phyloP scores from a whole-genome alignment of 2,888 invertebrate species.

The Drepanosiphum platanoidis region DNA sequence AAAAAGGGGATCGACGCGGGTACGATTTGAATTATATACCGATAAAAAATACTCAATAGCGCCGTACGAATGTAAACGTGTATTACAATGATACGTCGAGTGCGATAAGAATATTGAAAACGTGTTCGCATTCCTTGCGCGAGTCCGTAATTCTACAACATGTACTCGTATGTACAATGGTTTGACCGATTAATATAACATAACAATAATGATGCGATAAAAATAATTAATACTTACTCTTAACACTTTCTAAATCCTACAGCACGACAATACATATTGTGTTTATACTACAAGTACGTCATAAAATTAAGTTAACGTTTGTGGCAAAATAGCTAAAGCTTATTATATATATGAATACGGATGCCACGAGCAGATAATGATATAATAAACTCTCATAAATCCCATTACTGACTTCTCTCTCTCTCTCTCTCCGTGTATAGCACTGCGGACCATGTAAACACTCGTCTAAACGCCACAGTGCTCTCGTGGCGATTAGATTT shows the following conservation, averaged over 20 bases:
- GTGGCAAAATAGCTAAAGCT: not conserved
- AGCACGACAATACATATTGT: not conserved
- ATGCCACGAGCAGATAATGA: not conserved
- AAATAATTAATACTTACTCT: not conserved
- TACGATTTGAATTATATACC: too few relatives aligned
- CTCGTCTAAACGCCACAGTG: not conserved
- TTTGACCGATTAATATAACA: not conserved
- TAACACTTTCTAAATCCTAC: constrained; percentile 3
- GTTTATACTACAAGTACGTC: not conserved
- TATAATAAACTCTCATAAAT: not conserved
- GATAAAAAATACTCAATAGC: too few relatives aligned
- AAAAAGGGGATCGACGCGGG: too few relatives aligned
- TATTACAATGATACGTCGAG: too few relatives aligned
- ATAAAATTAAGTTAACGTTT: not conserved
- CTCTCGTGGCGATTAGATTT: not conserved
- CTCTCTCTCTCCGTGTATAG: not conserved
- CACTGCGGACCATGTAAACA: not conserved
- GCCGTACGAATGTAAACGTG: too few relatives aligned
- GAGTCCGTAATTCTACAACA: not conserved
- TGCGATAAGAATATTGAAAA: too few relatives aligned
- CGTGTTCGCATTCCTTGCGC: not conserved
- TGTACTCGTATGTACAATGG: not conserved
- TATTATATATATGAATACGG: too few relatives aligned
- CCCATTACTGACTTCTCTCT: not conserved
- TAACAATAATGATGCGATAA: not conserved